Evolutionary conservation across 2,797 vertebrate species (phyloP), one percentile per base, ranked within the genome.

Genomic region (Mallotus villosus): DNA sequence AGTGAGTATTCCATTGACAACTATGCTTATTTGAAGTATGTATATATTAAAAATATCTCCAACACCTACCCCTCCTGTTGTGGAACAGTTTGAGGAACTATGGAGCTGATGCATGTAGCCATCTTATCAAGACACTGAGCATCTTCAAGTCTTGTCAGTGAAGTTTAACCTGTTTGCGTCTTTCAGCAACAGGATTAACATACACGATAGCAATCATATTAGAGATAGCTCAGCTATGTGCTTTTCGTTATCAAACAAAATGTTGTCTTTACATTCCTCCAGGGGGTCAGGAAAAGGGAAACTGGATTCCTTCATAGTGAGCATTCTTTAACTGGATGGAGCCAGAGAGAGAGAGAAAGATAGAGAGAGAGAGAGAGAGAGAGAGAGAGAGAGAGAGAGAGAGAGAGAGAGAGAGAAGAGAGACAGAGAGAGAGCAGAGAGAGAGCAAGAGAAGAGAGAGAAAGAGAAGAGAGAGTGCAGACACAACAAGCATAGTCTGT

Each of bases 261-360:
- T 1, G 79, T 74, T 70, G 0, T 73, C 49, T 81, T 84, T 64
- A 79, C 68, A 62, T 82, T 85, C 81, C 71, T 85, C 12, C 46
- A 72, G 78, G 81, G 77, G 65, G 65, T 82, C 83, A 88, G 62
- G 74, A 85, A 84, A 84, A 80, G 81, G 70, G 68, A 81, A 84
- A 89, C 85, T 71, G 53, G 80, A 87, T 89, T 89, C 82, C 70
- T 87, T 77, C 73, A 68, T 73, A 19, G 58, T 74, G 65, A 78
- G 25, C 61, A 63, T 58, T 81, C 80, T 74, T 68, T 74, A 76
- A 78, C 53, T 58, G 63, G 25, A 2, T 5, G 2, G n/a, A 77
- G 67, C 34, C 53, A 74, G 74, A 62, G 72, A 79, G 29, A 74
- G 72, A 62, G 6, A 65, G 29, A 21, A 2, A 46, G 41, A 46